A percentile compares a stretch with the other conserved stretches of the same genome.
Evolutionary conservation across 1,140 invertebrate species (phyloP).

Genomic region (Macrotrachela quadricornifera): DNA sequence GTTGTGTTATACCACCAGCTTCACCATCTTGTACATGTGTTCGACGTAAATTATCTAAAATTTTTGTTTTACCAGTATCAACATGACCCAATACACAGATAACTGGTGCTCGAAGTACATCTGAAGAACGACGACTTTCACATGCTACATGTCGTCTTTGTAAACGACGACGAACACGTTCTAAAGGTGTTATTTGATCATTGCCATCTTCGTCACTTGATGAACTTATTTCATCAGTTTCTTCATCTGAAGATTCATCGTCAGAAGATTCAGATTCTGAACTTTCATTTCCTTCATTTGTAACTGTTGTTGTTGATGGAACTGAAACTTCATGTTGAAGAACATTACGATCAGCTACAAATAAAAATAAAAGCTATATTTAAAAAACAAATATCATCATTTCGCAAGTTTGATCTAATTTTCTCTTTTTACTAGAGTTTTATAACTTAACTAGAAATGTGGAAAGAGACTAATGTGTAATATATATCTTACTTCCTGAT

Average conservation of each 20-base stretch:
- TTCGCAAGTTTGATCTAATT: too few relatives aligned
- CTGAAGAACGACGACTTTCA: constrained; percentile 50
- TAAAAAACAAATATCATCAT: too few relatives aligned
- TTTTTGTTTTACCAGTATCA: constrained; percentile 98
- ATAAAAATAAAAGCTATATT: too few relatives aligned
- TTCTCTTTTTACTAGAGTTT: too few relatives aligned
- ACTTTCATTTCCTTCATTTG: constrained; percentile 12
- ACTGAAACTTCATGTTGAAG: background rate
- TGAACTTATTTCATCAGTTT: background rate
- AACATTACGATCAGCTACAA: background rate
- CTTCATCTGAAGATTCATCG: background rate
- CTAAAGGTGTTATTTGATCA: background rate
- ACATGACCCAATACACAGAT: constrained; percentile 98
- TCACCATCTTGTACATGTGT: constrained; percentile 67
- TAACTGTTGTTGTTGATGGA: constrained; percentile 38
- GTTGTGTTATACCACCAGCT: constrained; percentile 97
- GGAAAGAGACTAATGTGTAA: too few relatives aligned
- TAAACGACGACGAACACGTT: constrained; percentile 11
- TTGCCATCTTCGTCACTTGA: background rate
- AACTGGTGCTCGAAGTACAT: constrained; percentile 70
- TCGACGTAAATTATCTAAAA: constrained; percentile 58
- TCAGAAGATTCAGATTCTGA: background rate
- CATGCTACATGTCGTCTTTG: constrained; percentile 57
- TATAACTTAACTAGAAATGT: too few relatives aligned
- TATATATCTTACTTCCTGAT: too few relatives aligned